Base-by-base conservation (phyloP, 1,140 invertebrate genomes). In the Drosophila bocqueti region DNA sequence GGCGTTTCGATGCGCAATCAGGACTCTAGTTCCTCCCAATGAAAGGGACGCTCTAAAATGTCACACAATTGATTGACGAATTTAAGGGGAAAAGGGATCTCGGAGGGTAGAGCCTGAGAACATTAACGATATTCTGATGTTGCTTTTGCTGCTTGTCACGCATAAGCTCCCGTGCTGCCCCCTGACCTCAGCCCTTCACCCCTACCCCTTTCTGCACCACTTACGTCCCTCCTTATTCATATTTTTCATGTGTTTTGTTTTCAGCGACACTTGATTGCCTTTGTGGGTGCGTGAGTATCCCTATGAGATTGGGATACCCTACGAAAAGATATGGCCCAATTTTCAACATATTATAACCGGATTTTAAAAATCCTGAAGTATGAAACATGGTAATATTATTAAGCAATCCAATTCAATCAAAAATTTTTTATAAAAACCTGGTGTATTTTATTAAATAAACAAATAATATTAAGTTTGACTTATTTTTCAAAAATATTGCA, bases 241-340 rank as follows among this genome's bases (percentile, higher is more conserved):
- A 50, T 58, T 69, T 62, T 77, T 76, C 76, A 62, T 75, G 64
- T 89, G 80, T 76, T 89, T 82, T 82, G 80, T 82, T 82, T 83
- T 68, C 67, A 75, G 69, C 73, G 84, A 79, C 84, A 89, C 84
- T 89, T 83, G 84, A 89, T 89, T 89, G 84, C 77, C 65, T 78
- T 72, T 72, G 66, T 59, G 55, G 60, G 43, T 55, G 66, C 38
- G 49, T 52, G 57, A 73, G 43, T 67, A 57, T 74, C 18, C 66
- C 68, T 64, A 40, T 61, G 79, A 61, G 58, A 52, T 24, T 47
- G 49, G 40, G 8, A 26, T 26, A 55, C 63, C 31, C 63, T 71
- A 24, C 24, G 8, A 15, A 11, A n/a, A 9, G 40, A 42, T 21
- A 42, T 18, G 16, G 13, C 8, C 16, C 3, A 13, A 15, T 38